phyloP scores from a whole-genome alignment of 2,888 invertebrate genomes.

The Apocheima hispidaria region DNA sequence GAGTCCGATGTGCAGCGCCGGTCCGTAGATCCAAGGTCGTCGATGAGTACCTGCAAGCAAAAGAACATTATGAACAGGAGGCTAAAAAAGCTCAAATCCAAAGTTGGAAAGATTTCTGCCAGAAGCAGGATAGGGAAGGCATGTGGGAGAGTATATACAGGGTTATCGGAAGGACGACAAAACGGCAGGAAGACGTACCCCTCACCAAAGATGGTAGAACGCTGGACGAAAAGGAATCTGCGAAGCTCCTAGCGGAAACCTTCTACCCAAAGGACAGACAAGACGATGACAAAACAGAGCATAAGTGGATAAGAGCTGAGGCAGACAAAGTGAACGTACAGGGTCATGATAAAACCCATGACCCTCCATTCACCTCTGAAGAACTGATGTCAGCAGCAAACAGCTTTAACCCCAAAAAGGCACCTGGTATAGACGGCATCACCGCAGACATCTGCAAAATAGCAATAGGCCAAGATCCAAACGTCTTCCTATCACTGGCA shows the following conservation, averaged over 20 bases:
- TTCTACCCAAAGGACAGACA: conserved; percentile 14
- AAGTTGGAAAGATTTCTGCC: conserved; percentile 39
- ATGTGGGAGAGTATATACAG: conserved; percentile 30
- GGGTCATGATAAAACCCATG: conserved; percentile 2
- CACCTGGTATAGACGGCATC: conserved; percentile 44
- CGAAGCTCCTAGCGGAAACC: conserved; percentile 4
- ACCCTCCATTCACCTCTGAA: conserved; percentile 33
- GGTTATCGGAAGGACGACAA: not conserved
- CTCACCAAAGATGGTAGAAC: not conserved
- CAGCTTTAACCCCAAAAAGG: conserved; percentile 35
- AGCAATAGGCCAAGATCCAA: conserved; percentile 14
- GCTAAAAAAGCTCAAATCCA: conserved; percentile 17
- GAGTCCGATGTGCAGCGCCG: conserved; percentile 40
- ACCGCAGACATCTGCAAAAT: conserved; percentile 45
- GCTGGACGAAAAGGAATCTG: not conserved
- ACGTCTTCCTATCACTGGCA: conserved; percentile 30
- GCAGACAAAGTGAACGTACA: not conserved
- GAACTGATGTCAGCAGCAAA: conserved; percentile 14
- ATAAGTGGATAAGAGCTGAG: not conserved
- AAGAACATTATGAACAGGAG: conserved; percentile 31
- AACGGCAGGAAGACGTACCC: conserved; percentile 2
- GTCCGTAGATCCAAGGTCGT: conserved; percentile 31
- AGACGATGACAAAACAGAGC: conserved; percentile 2
- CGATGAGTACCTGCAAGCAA: conserved; percentile 32
- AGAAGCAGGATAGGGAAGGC: conserved; percentile 13